Conservation (phyloP, 2,113 vertebrate species). For the Caloenas nicobarica region DNA sequence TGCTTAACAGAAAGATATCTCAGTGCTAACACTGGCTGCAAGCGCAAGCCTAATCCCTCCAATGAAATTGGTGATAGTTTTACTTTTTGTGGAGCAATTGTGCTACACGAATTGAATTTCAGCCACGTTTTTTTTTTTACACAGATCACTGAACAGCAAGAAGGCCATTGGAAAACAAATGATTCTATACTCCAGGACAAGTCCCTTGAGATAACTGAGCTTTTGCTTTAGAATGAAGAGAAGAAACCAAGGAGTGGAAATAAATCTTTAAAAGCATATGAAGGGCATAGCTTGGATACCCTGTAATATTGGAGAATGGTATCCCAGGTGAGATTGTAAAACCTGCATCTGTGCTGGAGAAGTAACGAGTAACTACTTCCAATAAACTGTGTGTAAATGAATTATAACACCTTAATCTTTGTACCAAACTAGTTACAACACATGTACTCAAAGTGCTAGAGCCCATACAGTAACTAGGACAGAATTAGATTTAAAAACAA, state of each 20-base stretch:
- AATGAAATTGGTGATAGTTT: neutral
- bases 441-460: neutral
- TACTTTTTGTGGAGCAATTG: neutral
- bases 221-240: neutral
- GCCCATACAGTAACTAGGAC: neutral
- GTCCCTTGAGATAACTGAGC: neutral
- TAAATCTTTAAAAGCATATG: neutral
- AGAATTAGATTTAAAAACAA: neutral
- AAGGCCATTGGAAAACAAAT: slow-evolving; percentile 18
- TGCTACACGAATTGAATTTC: slow-evolving; percentile 1
- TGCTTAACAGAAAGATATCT: neutral
- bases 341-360: neutral
- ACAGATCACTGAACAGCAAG: slow-evolving; percentile 13
- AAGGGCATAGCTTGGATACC: neutral
- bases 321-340: neutral
- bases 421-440: neutral
- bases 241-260: neutral
- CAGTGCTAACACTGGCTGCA: neutral
- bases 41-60: neutral
- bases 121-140: neutral
- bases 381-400: neutral
- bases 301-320: neutral
- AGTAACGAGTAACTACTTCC: neutral
- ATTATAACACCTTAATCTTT: neutral
- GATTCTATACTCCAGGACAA: neutral